These are phyloP conservation scores for Eupristina koningsbergeri DNA, from an alignment of 1,140 invertebrate genomes.

Conservation along the genomic window DNA sequence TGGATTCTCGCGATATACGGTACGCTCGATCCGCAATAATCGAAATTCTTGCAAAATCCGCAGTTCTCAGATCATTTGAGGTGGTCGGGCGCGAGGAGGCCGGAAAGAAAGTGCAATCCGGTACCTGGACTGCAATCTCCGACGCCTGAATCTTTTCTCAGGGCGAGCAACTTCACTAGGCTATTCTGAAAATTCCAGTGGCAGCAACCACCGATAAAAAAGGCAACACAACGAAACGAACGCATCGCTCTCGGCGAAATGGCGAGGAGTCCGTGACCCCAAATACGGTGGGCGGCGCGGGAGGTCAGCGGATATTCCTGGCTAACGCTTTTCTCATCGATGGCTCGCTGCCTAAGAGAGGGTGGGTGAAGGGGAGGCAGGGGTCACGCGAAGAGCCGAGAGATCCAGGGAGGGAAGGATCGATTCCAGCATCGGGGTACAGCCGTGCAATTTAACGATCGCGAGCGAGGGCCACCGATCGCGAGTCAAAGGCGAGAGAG, in stretches of 20 bases:
- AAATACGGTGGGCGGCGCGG: background rate
- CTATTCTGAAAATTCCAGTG: conserved; percentile 19
- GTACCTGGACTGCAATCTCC: background rate
- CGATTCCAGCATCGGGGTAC: background rate
- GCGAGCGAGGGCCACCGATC: background rate
- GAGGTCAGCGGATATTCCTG: background rate
- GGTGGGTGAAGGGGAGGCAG: background rate
- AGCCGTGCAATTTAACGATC: conserved; percentile 34
- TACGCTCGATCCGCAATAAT: background rate
- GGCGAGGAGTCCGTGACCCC: conserved; percentile 36
- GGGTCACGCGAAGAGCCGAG: conserved; percentile 33
- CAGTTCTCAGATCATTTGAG: background rate
- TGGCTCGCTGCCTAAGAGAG: background rate
- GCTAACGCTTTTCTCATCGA: conserved; percentile 7
- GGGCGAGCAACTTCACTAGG: background rate
- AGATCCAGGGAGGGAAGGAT: conserved; percentile 23
- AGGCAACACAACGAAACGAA: conserved; percentile 4
- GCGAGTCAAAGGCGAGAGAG: background rate
- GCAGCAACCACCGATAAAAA: background rate
- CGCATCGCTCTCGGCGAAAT: conserved; percentile 1
- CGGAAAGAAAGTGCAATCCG: background rate
- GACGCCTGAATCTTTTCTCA: background rate
- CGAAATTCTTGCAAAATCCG: background rate
- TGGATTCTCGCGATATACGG: no score
- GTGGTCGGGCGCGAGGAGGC: background rate